Base-by-base conservation (phyloP, 2,797 vertebrate genomes). In the Pseudochromis fuscus region DNA sequence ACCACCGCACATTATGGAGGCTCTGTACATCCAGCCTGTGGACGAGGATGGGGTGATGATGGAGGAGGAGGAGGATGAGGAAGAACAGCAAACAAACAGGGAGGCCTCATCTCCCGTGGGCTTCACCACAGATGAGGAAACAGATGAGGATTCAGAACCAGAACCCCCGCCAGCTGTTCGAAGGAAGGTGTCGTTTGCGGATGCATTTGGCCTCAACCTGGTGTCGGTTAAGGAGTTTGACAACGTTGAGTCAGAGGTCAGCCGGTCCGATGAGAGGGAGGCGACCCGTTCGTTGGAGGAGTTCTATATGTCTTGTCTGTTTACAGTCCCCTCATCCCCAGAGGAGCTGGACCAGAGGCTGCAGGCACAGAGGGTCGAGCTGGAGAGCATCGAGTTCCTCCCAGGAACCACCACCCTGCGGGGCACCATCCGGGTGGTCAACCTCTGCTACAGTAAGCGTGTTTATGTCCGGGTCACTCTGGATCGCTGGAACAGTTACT, bases 161-260 rank as follows among this genome's bases (percentile, higher is more conserved):
- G 94, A 96, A 37, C 66, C 82, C 7, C 91, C 95, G 0, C 83
- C 90, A 0, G 55, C 81, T 18, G 73, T 88, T 4, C 65, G 91
- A 50, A 96, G 97, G 84, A 97, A 96, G 89, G 98, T 99, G 87
- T 99, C 97, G 0, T 99, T 99, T 65, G 98, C 98, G 1, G 98
- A 99, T 76, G 95, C 95, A 0, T 97, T 99, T 76, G 97, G 98
- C 65, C 93, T 98, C 72, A 90, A 97, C 88, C 93, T 99, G 72
- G 98, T 99, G 46, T 98, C 96, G 3, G 94, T 99, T 69, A 98
- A 98, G 91, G 97, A 99, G 91, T 99, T 96, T 4, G 91, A 98
- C 85, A 93, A 72, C 27, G 94, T 88, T 70, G 82, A 55, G 64
- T 44, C 72, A 73, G 87, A 82, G 44, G 87, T 77, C 60, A 85